Base-by-base conservation (phyloP, 2,113 vertebrate genomes). In the Chrysochloris asiatica region DNA sequence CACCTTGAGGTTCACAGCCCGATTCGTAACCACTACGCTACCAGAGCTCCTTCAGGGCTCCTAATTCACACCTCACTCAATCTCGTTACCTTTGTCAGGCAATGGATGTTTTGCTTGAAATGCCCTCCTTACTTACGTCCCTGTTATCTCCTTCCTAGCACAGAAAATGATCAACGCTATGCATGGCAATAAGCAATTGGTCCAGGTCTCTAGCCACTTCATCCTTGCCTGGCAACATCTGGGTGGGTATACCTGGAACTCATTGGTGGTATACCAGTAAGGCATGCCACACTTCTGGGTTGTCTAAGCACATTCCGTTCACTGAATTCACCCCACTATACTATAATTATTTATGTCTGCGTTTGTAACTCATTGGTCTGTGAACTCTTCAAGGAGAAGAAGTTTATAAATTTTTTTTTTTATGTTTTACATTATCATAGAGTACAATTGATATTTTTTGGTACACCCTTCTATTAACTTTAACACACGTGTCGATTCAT, bases 301-400 rank as follows among this genome's bases (percentile, higher is more conserved):
- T 38, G 28, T 87, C 63, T 91, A 56, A 41, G 41, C 71, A 19
- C 54, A 59, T 33, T 3, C 28, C 36, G 24, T 65, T 84, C 67
- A 28, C 56, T 80, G 61, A 17, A 33, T 48, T 63, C 10, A 45
- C 8, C 78, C 19, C 71, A 67, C 1, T 82, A 24, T 26, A 43
- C 43, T 72, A 22, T 59, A 50, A 73, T 89, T n/a, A 63, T 26
- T 86, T 83, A 45, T 16, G n/a, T 81, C 52, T 82, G 41, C 47
- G 38, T 56, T 86, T 83, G 41, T 43, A 52, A 41, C 54, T 88
- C 69, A 41, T 9, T 43, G 54, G 6, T 65, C 81, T 86, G 7
- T 86, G 52, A 92, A 80, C 52, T 36, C 45, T 24, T 61, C 59
- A 90, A 88, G 59, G 79, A 26, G 38, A 84, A 71, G n/a, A 91